A percentile compares a stretch with the other conserved stretches of the same genome.
Conservation (phyloP, 2,797 vertebrate species). For the Champsocephalus esox region DNA sequence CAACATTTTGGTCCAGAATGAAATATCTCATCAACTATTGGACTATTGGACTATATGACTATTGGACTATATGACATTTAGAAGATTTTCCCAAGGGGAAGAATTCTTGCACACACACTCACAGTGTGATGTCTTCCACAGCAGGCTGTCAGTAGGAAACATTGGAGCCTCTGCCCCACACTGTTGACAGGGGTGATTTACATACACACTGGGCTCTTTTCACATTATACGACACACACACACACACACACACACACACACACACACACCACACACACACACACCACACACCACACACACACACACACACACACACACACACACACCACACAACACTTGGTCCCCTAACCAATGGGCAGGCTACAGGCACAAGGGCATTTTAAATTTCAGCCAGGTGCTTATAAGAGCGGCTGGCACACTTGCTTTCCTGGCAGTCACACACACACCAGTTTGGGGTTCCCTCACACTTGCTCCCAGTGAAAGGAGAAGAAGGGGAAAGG, state of each 20-base stretch:
- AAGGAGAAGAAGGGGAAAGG: neutral
- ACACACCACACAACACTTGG: constrained; percentile 23
- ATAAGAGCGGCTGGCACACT: constrained; percentile 26
- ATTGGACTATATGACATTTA: neutral
- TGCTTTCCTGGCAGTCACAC: constrained; percentile 4
- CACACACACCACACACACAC: too few species aligned
- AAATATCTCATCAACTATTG: neutral
- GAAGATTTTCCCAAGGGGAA: neutral
- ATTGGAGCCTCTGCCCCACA: constrained; percentile 12
- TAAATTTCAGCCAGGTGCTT: constrained; percentile 58
- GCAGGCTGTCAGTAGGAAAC: constrained; percentile 33
- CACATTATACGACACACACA: neutral
- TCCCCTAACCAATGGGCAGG: constrained; percentile 42
- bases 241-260: too few species aligned
- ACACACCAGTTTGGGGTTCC: constrained; percentile 21
- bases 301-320: neutral
- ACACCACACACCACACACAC: neutral
- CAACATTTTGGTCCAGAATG: neutral
- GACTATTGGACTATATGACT: neutral
- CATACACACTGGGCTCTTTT: constrained; percentile 5
- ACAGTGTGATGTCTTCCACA: constrained; percentile 37
- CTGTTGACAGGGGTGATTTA: constrained; percentile 61
- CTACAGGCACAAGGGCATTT: constrained; percentile 48
- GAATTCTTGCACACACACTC: constrained; percentile 7
- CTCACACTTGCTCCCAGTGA: constrained; percentile 11